These are phyloP conservation scores for Ferrisia virgata DNA, from an alignment of 2,888 invertebrate genomes.

Conservation along the genomic window DNA sequence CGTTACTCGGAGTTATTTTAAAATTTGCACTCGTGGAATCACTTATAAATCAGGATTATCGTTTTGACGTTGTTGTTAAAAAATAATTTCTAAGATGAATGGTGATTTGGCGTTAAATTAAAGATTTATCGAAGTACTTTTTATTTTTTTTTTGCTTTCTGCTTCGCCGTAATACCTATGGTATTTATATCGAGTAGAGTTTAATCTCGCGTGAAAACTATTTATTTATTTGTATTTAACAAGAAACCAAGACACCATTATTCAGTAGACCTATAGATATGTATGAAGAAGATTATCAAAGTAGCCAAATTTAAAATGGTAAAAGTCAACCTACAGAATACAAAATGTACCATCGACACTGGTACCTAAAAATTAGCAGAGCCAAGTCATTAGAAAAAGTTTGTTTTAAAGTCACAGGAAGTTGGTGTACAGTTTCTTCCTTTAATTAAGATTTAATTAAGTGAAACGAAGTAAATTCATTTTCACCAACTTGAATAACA, in stretches of 20 bases:
- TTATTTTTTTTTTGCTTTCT: too few species aligned
- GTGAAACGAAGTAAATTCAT: slow-evolving; percentile 20
- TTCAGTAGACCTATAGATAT: not conserved
- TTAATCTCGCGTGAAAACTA: not conserved
- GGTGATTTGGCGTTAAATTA: not conserved
- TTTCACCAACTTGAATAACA: slow-evolving; percentile 14
- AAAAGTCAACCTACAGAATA: not conserved
- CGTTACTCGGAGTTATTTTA: not conserved
- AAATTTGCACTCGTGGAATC: not conserved
- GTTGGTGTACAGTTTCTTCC: slow-evolving; percentile 10
- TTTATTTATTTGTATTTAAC: not conserved
- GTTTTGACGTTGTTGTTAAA: not conserved
- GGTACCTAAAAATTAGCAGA: not conserved
- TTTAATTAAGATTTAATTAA: slow-evolving; percentile 32
- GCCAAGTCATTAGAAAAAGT: slow-evolving; percentile 18
- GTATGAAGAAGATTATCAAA: not conserved
- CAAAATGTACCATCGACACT: not conserved
- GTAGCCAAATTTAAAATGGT: not conserved
- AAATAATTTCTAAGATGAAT: not conserved
- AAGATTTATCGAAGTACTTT: not conserved
- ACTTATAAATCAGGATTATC: slow-evolving; percentile 5
- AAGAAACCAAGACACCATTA: not conserved
- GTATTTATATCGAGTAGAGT: too few species aligned
- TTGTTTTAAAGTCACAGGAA: slow-evolving; percentile 29
- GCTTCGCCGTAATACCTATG: too few species aligned